Percentiles rank a stretch among this genome's conserved stretches.
phyloP scores from a whole-genome alignment of 2,113 vertebrate genomes.

The Melozone crissalis region DNA sequence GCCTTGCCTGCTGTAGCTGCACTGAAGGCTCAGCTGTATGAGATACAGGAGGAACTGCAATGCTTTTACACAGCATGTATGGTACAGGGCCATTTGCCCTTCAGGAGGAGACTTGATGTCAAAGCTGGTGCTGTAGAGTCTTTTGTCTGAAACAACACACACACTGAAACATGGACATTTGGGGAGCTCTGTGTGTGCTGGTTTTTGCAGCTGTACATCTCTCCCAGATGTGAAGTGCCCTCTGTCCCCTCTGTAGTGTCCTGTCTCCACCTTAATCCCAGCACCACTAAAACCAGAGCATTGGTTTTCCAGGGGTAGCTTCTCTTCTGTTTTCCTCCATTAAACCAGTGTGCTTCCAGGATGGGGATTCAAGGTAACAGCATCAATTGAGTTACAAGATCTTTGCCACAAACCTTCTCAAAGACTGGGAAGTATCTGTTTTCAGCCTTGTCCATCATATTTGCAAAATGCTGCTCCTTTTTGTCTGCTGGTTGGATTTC shows the following conservation, averaged over 20 bases:
- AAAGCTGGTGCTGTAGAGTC: not conserved
- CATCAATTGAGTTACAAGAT: not conserved
- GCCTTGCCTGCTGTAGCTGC: too few relatives aligned
- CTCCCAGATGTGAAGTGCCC: not conserved
- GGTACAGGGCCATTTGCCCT: not conserved
- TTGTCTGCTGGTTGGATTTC: not conserved
- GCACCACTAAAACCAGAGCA: too few relatives aligned
- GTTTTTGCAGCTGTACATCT: not conserved
- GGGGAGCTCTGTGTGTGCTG: not conserved
- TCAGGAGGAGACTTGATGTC: not conserved
- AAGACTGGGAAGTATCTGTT: constrained; percentile 80
- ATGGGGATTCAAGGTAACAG: not conserved
- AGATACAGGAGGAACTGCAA: too few relatives aligned
- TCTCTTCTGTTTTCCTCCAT: not conserved
- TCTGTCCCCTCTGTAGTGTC: not conserved
- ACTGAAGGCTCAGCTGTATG: too few relatives aligned
- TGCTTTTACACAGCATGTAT: too few relatives aligned
- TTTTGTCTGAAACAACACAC: not conserved
- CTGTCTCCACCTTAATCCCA: not conserved
- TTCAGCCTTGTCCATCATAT: constrained; percentile 63
- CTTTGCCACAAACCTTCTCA: constrained; percentile 79
- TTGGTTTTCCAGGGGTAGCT: not conserved
- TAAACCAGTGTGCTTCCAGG: not conserved
- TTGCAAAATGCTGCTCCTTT: constrained; percentile 48
- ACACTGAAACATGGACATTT: not conserved